Conservation (phyloP, 2,113 vertebrate species). For the Rhadina sibilatrix region DNA sequence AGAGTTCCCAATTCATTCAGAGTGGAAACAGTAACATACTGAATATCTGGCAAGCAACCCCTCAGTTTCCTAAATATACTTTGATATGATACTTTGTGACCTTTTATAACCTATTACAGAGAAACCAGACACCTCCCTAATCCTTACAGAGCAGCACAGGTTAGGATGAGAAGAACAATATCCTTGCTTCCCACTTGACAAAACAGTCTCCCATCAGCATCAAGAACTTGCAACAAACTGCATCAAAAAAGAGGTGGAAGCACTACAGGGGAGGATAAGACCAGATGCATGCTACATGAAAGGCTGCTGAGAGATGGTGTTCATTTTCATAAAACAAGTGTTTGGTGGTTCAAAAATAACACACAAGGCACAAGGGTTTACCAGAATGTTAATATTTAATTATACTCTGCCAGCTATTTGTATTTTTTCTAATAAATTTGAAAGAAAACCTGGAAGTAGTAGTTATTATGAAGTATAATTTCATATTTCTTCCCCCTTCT, state of each 20-base stretch:
- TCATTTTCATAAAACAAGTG: not conserved
- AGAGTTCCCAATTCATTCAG: not conserved
- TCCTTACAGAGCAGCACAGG: not conserved
- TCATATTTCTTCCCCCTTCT: not conserved
- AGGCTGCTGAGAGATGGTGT: not conserved
- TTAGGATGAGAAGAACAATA: not conserved
- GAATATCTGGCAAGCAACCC: not conserved
- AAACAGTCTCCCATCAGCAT: not conserved
- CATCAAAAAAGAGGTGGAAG: not conserved
- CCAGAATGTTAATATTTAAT: not conserved
- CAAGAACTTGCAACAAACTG: not conserved
- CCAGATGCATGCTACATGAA: not conserved
- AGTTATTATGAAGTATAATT: not conserved
- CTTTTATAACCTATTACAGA: not conserved
- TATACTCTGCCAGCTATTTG: not conserved
- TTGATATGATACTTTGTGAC: not conserved
- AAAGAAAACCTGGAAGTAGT: not conserved
- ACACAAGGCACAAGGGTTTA: not conserved
- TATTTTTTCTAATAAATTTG: not conserved
- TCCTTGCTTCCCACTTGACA: not conserved
- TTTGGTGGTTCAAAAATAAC: not conserved
- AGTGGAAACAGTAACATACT: not conserved
- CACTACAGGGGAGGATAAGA: not conserved
- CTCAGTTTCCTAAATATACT: not conserved
- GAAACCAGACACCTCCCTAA: not conserved